phyloP scores from a whole-genome alignment of 2,888 invertebrate genomes.

The Melieria picta region DNA sequence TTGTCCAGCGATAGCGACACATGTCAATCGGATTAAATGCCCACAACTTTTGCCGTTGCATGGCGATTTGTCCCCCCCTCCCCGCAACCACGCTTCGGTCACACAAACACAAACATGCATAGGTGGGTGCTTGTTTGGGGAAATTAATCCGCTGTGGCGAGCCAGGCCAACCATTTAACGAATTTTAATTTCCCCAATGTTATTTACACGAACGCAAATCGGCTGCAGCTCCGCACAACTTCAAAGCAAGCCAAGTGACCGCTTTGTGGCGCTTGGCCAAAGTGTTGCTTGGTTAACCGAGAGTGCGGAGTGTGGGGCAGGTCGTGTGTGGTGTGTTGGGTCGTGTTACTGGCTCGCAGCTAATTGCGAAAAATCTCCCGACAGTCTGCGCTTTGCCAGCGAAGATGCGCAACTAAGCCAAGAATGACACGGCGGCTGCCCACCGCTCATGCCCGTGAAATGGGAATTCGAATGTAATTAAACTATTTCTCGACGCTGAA shows the following conservation, averaged over 20 bases:
- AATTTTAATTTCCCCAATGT: constrained; percentile 55
- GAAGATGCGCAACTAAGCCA: too few relatives aligned
- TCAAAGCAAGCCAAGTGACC: constrained; percentile 30
- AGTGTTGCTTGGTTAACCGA: constrained; percentile 62
- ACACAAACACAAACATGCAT: too few relatives aligned
- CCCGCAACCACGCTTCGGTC: too few relatives aligned
- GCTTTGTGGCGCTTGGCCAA: constrained; percentile 36
- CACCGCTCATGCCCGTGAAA: too few relatives aligned
- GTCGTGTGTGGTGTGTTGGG: background rate
- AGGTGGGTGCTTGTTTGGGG: too few relatives aligned
- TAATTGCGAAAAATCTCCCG: too few relatives aligned
- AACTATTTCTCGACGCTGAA: too few relatives aligned
- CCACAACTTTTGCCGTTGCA: too few relatives aligned
- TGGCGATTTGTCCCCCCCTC: too few relatives aligned
- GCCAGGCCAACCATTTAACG: constrained; percentile 53
- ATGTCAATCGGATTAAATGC: constrained; percentile 42
- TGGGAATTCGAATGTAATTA: too few relatives aligned
- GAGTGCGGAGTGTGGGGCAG: constrained; percentile 36
- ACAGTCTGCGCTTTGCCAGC: too few relatives aligned
- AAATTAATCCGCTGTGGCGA: constrained; percentile 17
- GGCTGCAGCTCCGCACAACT: constrained; percentile 8
- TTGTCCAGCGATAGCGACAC: background rate
- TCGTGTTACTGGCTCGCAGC: background rate
- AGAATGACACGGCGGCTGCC: too few relatives aligned
- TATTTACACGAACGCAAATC: constrained; percentile 9